Conservation (phyloP, 1,140 invertebrate species). For the Drosophila hydei region DNA sequence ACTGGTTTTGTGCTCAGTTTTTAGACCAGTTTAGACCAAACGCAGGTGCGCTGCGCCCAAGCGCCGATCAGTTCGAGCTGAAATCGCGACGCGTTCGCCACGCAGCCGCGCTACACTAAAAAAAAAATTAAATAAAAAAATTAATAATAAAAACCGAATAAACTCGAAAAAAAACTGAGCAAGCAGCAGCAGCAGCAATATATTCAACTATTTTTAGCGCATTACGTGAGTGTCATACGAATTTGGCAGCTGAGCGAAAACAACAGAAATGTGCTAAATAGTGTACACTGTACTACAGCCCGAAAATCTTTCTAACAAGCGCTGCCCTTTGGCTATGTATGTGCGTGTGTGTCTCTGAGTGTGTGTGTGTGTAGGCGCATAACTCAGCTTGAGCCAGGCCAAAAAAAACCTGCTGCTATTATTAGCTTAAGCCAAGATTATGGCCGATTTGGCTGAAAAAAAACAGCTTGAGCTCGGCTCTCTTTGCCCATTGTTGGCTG, state of each 20-base stretch:
- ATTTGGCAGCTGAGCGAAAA: conserved; percentile 31
- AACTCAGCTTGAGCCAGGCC: conserved; percentile 54
- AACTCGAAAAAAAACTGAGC: conserved; percentile 21
- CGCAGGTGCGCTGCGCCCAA: conserved; percentile 54
- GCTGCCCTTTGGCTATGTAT: conserved; percentile 57
- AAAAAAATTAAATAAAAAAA: conserved; percentile 30
- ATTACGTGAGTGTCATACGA: conserved; percentile 80
- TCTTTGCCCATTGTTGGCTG: conserved; percentile 35
- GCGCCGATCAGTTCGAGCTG: conserved; percentile 63
- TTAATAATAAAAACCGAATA: conserved; percentile 27
- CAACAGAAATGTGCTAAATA: conserved; percentile 32
- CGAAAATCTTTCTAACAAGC: conserved; percentile 36
- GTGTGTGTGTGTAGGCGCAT: conserved; percentile 52
- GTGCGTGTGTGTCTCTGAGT: conserved; percentile 23
- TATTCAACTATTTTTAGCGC: conserved; percentile 79
- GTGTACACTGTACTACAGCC: conserved; percentile 23
- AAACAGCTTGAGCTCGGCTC: conserved; percentile 49
- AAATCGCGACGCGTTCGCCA: conserved; percentile 64
- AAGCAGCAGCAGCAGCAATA: conserved; percentile 15
- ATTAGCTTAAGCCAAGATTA: conserved; percentile 78
- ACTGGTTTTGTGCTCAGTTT: conserved; percentile 51
- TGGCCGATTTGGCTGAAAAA: conserved; percentile 68
- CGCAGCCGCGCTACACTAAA: conserved; percentile 37
- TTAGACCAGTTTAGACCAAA: conserved; percentile 67
- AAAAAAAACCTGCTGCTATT: conserved; percentile 76